Evolutionary conservation across 2,113 vertebrate genomes (phyloP), one percentile per base, ranked within the genome.

Genomic region (Turdus rufiventris): DNA sequence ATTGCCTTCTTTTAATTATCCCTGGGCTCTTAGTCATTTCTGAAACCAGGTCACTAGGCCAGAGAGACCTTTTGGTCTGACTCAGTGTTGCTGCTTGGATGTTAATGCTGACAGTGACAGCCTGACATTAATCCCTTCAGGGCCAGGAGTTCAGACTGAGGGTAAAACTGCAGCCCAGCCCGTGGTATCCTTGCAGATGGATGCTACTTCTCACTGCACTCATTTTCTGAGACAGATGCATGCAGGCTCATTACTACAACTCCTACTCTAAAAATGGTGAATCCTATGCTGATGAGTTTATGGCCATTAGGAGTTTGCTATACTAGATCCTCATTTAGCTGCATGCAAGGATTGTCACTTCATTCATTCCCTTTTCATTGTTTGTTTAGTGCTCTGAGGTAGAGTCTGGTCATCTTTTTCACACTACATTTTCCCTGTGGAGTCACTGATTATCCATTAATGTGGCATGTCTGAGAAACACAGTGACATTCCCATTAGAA

Each of bases 41-140:
- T 61, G 83, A 76, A 92, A 91, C 36, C 58, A 80, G 86, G 72
- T 70, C 89, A 74, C 20, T 80, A 68, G 91, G 76, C 48, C 6
- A 76, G n/a, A 31, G 72, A 40, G 50, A 73, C 78, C 61, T 77
- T 60, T 88, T 53, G 90, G 45, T 76, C 65, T 89, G 75, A 62
- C 25, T 68, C 78, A 24, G 73, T 57, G 67, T 16, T 71, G 70
- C 89, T 78, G 50, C 81, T 67, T 5, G 6, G 56, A 10, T 23
- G 6, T 53, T 88, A 91, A 77, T 85, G 84, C 83, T 92, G 93
- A 31, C 82, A 93, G 45, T 65, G 89, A 82, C 74, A 91, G 70
- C 75, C 92, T 82, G 96, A 83, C 38, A 10, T 56, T 96, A 97
- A 97, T 93, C 92, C 43, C 54, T 68, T 12, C n/a, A 15, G 67